These are phyloP conservation scores for Poecilia velifera DNA, from an alignment of 2,797 vertebrate species.

Conservation along the genomic window DNA sequence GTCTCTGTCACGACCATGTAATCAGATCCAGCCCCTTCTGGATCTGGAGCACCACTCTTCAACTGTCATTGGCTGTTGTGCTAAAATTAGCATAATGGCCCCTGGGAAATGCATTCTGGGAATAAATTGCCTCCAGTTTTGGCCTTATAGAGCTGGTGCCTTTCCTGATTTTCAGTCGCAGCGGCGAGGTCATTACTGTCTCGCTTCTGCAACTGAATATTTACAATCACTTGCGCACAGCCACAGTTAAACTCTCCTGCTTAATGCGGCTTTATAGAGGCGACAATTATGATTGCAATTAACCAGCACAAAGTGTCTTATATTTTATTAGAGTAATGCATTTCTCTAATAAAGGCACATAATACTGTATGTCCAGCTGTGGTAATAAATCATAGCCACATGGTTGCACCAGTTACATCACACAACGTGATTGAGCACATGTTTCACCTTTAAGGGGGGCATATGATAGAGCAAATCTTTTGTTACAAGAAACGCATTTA, in stretches of 20 bases:
- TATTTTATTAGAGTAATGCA: not conserved
- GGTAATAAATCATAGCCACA: not conserved
- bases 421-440: not conserved
- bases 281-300: not conserved
- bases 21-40: constrained; percentile 67
- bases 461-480: not conserved
- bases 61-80: constrained; percentile 62
- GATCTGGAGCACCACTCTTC: constrained; percentile 68
- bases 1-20: constrained; percentile 57
- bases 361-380: not conserved
- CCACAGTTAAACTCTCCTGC: not conserved
- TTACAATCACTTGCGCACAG: not conserved
- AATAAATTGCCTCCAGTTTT: constrained; percentile 74
- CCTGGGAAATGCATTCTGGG: constrained; percentile 84
- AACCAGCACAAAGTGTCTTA: not conserved
- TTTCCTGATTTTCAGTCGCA: constrained; percentile 52
- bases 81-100: constrained; percentile 83
- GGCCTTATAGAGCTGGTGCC: constrained; percentile 75
- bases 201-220: not conserved
- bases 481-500: not conserved
- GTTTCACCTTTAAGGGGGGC: not conserved
- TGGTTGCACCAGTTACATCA: constrained; percentile 5
- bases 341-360: not conserved
- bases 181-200: constrained; percentile 62
- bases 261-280: not conserved